Evolutionary conservation across 2,113 vertebrate genomes (phyloP).

Genomic region (Loxodonta africana): DNA sequence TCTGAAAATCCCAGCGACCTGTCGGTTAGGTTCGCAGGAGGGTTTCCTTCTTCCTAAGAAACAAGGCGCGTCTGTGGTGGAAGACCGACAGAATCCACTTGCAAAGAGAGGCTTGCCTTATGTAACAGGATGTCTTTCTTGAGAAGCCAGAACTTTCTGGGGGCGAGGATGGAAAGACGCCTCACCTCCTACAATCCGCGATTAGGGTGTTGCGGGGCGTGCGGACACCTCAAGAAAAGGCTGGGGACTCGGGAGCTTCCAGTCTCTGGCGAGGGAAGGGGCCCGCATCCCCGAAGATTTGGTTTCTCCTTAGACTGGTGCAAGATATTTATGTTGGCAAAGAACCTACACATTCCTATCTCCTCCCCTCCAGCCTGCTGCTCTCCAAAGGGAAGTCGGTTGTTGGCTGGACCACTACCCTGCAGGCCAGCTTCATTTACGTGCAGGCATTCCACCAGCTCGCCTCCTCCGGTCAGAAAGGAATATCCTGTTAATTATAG

Average conservation of each 20-base stretch:
- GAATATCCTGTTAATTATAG: fast-evolving
- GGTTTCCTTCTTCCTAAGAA: background rate
- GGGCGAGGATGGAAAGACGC: background rate
- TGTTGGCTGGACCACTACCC: background rate
- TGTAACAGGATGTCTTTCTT: background rate
- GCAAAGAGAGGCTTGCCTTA: background rate
- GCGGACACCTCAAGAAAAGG: background rate
- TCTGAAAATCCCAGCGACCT: background rate
- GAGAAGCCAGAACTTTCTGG: background rate
- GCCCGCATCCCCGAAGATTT: background rate
- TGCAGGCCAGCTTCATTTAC: background rate
- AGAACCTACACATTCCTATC: background rate
- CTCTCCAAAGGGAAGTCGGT: background rate
- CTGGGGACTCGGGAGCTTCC: background rate
- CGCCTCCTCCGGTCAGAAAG: background rate
- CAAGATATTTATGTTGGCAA: background rate
- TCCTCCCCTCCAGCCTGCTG: fast-evolving
- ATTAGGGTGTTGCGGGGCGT: too few species aligned
- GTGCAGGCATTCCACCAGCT: background rate
- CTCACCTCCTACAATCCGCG: background rate
- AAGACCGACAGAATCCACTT: background rate
- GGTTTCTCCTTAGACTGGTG: background rate
- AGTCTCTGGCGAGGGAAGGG: background rate
- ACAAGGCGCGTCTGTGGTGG: background rate
- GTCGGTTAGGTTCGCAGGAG: background rate